Percentiles rank a stretch among this genome's conserved stretches.
phyloP scores from a whole-genome alignment of 2,113 vertebrate genomes.

The Kryptolebias marmoratus region DNA sequence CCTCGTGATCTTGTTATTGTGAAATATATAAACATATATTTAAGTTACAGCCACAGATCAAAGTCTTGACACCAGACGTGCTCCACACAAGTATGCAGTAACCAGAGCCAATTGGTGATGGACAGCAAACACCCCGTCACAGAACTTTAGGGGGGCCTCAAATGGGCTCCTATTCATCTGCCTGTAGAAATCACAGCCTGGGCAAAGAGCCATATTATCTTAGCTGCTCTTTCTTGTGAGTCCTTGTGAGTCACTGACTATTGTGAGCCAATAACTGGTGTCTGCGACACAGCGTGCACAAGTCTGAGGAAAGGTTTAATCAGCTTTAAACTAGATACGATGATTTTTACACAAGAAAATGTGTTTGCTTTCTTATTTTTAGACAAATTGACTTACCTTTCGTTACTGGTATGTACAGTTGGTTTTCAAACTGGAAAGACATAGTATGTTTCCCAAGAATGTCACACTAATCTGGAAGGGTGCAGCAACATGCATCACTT shows the following conservation, averaged over 20 bases:
- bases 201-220: slow-evolving; percentile 75
- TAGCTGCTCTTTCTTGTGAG: slow-evolving; percentile 73
- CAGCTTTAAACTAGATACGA: slow-evolving; percentile 16
- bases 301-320: slow-evolving; percentile 57
- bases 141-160: slow-evolving; percentile 66
- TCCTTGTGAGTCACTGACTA: slow-evolving; percentile 68
- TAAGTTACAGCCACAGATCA: slow-evolving; percentile 68
- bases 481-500: neutral
- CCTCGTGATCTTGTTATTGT: slow-evolving; percentile 38
- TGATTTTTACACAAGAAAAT: neutral
- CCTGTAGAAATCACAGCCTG: slow-evolving; percentile 71
- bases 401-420: neutral
- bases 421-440: slow-evolving; percentile 6
- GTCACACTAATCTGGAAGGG: slow-evolving; percentile 3
- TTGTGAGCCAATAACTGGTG: slow-evolving; percentile 67
- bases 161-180: slow-evolving; percentile 75
- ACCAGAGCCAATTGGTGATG: slow-evolving; percentile 74
- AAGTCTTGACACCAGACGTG: slow-evolving; percentile 74
- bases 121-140: slow-evolving; percentile 75
- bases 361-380: no score
- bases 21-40: slow-evolving; percentile 9
- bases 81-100: slow-evolving; percentile 73
- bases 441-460: slow-evolving; percentile 6
- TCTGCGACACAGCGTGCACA: slow-evolving; percentile 56
- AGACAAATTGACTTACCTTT: neutral